phyloP scores from a whole-genome alignment of 2,797 vertebrate genomes.

The Champsocephalus esox region DNA sequence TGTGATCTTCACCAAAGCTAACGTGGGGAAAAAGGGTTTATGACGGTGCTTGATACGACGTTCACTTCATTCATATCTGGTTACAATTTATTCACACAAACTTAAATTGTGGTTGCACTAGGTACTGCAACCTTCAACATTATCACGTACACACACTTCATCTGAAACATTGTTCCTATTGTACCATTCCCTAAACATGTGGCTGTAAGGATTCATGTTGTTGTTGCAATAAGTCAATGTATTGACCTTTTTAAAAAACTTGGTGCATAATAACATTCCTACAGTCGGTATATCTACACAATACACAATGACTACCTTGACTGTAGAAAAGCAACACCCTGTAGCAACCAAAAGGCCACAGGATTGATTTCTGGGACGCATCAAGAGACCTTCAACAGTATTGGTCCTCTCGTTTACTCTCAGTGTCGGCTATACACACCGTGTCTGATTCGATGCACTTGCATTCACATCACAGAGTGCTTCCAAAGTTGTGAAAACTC shows the following conservation, averaged over 20 bases:
- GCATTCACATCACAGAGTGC: slow-evolving; percentile 10
- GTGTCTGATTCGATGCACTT: not conserved
- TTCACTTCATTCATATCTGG: too few relatives aligned
- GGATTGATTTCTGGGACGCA: not conserved
- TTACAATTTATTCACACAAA: not conserved
- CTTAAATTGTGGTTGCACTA: not conserved
- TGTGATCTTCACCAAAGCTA: too few relatives aligned
- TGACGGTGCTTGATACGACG: too few relatives aligned
- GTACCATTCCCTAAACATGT: not conserved
- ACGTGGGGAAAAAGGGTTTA: too few relatives aligned
- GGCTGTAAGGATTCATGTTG: too few relatives aligned
- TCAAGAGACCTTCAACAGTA: not conserved
- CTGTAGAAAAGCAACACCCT: not conserved
- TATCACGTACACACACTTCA: too few relatives aligned
- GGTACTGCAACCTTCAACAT: not conserved
- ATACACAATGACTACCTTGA: not conserved
- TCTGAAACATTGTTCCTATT: too few relatives aligned
- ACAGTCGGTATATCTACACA: not conserved
- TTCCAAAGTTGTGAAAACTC: slow-evolving; percentile 54
- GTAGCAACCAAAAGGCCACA: not conserved
- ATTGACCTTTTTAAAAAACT: too few relatives aligned
- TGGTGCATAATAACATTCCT: too few relatives aligned
- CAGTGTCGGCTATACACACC: not conserved
- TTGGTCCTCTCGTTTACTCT: not conserved
- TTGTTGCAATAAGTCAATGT: too few relatives aligned